Base-by-base conservation (phyloP, 2,888 invertebrate species). In the Panorpa germanica region DNA sequence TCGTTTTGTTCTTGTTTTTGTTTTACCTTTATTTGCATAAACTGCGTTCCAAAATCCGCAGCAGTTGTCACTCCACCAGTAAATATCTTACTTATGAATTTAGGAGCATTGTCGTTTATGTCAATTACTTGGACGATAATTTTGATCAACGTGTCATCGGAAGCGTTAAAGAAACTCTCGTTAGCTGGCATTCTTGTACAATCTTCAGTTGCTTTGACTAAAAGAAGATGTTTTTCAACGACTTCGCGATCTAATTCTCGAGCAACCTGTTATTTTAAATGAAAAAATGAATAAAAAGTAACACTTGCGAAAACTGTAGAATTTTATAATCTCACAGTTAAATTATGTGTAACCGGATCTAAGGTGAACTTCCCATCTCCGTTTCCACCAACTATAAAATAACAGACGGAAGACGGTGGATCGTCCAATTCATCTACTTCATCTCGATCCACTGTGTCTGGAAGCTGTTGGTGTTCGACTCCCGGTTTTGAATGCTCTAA, bases 61-160 rank as follows among this genome's bases (percentile, higher is more conserved):
- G 81, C 85, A 0, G 91, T 90, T 9, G 91, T 88, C 2, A 95
- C 81, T 2, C 93, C 93, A 0, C 91, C 90, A 0, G 91, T 91
- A 47, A 93, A 88, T 35, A 86, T 68, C 38, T 70, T 65, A 35
- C 70, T 74, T 3, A 66, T 55, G 47, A 93, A 93, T 43, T 61
- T 63, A 0, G 95, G 93, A 0, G 82, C 63, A 51, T 93, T 91
- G 45, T 95, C 95, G 45, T 95, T 93, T 3, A 86, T 66, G 45
- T 95, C 95, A 24, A 65, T 53, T 0, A 95, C 76, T 32, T 61
- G 61, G 1, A 88, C 57, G 7, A 66, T 49, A 0, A 85, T 68
- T 43, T 65, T 65, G 0, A 86, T 54, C 3, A 76, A 54, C 9
- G 80, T 80, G 39, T 76, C 71, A 33, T 74, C 76, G 3, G 56